Evolutionary conservation across 2,797 vertebrate species (phyloP).

Genomic region (Jordanella pulchra): DNA sequence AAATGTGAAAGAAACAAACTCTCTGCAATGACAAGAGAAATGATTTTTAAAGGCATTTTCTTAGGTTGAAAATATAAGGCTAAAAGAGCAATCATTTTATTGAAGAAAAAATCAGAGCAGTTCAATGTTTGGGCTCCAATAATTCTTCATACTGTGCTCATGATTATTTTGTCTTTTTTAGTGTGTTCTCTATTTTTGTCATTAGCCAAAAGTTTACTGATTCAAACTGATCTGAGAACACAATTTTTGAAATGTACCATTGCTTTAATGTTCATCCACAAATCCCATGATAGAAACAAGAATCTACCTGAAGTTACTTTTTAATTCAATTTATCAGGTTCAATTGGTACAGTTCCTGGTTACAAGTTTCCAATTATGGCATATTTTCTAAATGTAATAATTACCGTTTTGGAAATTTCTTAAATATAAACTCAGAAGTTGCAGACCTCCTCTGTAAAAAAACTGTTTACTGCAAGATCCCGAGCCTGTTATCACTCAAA

Average conservation of each 20-base stretch:
- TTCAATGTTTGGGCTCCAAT: background rate
- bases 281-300: no score
- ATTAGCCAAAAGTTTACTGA: background rate
- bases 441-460: constrained; percentile 26
- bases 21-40: background rate
- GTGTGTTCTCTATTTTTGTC: background rate
- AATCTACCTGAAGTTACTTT: no score
- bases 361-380: background rate
- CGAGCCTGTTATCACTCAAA: constrained; percentile 58
- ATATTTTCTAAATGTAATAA: background rate
- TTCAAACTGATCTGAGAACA: background rate
- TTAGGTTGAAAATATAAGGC: background rate
- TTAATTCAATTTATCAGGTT: background rate
- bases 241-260: no score
- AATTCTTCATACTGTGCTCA: no score
- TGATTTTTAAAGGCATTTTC: background rate
- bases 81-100: no score
- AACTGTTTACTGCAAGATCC: constrained; percentile 46
- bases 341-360: background rate
- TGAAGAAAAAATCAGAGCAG: background rate
- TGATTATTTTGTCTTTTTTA: no score
- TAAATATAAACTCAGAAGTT: constrained; percentile 14
- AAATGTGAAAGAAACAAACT: background rate
- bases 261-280: no score
- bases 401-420: background rate